Base-by-base conservation (phyloP, 1,140 invertebrate genomes). In the Limonius californicus region DNA sequence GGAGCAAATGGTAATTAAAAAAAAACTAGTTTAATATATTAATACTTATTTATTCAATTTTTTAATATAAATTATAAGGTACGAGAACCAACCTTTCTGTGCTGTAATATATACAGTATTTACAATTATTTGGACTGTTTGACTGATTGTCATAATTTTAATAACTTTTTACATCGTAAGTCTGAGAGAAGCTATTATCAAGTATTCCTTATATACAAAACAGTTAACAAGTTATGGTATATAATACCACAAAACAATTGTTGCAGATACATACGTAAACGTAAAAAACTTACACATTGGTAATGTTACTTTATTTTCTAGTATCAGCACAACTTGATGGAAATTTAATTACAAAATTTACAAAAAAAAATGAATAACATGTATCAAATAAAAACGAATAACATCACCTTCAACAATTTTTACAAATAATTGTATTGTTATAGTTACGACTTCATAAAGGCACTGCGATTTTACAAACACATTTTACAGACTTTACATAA, bases 31-130 rank as follows among this genome's bases (percentile, higher is more conserved):
- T 11, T 6, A 12, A 39, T 39, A 39, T 39, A 39, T 39, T 39
- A 39, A 39, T 39, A 39, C n/a, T 39, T 39, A n/a, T 39, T 39
- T 39, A 39, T 39, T 39, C 35, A 6, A 32, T 39, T 39, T 39
- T 39, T 39, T 39, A 39, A 39, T 39, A 39, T 39, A 39, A 39
- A 39, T 39, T 39, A 39, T 39, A 39, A 39, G 35, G 35, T 39
- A 39, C n/a, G 11, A 39, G 23, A 9, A 27, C 23, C 23, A 27
- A 39, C 35, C 35, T 39, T 39, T 39, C 35, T 39, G 35, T 39
- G 35, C 35, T 39, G 35, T 39, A 39, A 39, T 39, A 39, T 39
- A 6, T 39, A 39, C 35, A 39, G 7, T 39, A 39, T 39, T 39
- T 39, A 39, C 35, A 39, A 39, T 39, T 6, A 14, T 12, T 39